phyloP scores from a whole-genome alignment of 2,113 vertebrate genomes.

The Actinemys pallida region DNA sequence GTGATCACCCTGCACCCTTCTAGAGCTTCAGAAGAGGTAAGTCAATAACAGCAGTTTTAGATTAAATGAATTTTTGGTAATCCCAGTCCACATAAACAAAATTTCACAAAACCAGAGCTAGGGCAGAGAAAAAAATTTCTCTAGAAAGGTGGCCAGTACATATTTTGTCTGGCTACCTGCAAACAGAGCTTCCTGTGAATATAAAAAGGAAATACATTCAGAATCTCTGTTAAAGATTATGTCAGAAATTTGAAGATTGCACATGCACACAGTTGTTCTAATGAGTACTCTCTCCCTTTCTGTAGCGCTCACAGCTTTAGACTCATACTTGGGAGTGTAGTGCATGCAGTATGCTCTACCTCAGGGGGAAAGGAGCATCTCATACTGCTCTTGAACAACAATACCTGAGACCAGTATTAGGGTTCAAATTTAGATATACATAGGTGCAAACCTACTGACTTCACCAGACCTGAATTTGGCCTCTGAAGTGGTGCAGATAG shows the following conservation, averaged over 20 bases:
- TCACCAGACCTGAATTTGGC: neutral
- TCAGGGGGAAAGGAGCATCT: neutral
- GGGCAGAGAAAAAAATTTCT: neutral
- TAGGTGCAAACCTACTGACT: neutral
- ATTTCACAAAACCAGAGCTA: neutral
- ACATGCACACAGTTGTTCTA: neutral
- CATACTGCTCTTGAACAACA: neutral
- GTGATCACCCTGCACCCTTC: neutral
- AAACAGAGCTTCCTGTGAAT: neutral
- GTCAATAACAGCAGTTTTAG: neutral
- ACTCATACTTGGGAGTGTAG: neutral
- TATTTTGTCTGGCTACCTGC: neutral
- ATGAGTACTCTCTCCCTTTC: neutral
- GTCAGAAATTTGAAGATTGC: neutral
- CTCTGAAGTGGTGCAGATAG: neutral
- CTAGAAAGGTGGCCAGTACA: neutral
- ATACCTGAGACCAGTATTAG: rapidly evolving
- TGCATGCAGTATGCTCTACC: neutral
- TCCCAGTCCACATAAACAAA: neutral
- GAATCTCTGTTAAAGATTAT: neutral
- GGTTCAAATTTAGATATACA: neutral
- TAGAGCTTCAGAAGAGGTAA: conserved; percentile 32
- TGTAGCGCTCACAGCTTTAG: neutral
- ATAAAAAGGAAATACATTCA: neutral
- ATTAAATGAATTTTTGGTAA: neutral